These are phyloP conservation scores for Ditylenchus dipsaci DNA, from an alignment of 1,140 invertebrate genomes.

Conservation along the genomic window DNA sequence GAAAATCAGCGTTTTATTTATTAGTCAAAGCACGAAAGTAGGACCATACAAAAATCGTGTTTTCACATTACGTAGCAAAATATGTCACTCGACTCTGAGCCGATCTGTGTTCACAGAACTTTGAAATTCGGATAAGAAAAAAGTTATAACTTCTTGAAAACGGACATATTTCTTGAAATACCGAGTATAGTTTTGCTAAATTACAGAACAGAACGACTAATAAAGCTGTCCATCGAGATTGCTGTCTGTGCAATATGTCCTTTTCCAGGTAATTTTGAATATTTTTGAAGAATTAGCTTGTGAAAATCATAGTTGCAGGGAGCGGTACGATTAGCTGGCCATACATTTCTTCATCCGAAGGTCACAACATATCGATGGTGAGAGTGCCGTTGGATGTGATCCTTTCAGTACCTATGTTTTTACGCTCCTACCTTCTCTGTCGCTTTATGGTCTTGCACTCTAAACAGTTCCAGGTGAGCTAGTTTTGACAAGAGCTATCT, in stretches of 20 bases:
- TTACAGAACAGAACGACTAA: conserved; percentile 43
- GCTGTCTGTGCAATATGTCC: conserved; percentile 54
- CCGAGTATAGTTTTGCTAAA: neutral
- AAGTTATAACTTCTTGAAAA: too few relatives aligned
- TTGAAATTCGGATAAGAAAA: too few relatives aligned
- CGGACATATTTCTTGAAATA: too few relatives aligned
- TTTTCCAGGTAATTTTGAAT: conserved; percentile 47
- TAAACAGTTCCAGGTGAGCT: conserved; percentile 75
- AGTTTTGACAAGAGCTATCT: neutral
- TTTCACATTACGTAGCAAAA: too few relatives aligned
- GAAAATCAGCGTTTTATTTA: too few relatives aligned
- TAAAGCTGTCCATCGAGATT: conserved; percentile 51
- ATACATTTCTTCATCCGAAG: conserved; percentile 42
- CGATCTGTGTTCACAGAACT: too few relatives aligned
- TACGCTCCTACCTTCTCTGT: conserved; percentile 96
- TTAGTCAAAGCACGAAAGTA: too few relatives aligned
- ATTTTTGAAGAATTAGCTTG: neutral
- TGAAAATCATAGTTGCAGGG: conserved; percentile 18
- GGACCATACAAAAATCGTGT: too few relatives aligned
- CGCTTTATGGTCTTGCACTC: conserved; percentile 98
- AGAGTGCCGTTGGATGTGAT: conserved; percentile 73
- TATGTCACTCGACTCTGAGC: too few relatives aligned
- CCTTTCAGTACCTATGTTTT: conserved; percentile 97
- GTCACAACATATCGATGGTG: conserved; percentile 42
- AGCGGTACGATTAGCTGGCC: conserved; percentile 53